Evolutionary conservation across 2,888 invertebrate species (phyloP).

Genomic region (Apotomis turbidana): DNA sequence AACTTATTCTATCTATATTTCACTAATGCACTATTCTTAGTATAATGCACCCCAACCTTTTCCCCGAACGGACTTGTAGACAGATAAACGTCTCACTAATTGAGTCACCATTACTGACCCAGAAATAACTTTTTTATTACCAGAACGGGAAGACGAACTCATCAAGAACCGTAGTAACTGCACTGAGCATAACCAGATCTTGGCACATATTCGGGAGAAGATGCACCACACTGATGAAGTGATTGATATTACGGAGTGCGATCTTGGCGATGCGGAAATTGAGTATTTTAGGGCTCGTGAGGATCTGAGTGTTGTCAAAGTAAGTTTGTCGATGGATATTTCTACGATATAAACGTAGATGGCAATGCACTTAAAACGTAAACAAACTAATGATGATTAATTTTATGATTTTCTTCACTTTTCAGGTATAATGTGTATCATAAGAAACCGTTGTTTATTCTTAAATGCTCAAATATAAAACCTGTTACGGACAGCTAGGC

Average conservation of each 20-base stretch:
- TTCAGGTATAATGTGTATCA: too few species aligned
- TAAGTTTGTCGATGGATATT: slow-evolving; percentile 44
- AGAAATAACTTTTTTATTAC: slow-evolving; percentile 37
- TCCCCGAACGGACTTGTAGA: background rate
- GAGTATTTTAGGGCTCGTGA: slow-evolving; percentile 71
- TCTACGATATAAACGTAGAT: too few species aligned
- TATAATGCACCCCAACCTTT: too few species aligned
- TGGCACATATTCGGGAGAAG: slow-evolving; percentile 79
- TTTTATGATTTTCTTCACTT: too few species aligned
- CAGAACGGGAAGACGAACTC: slow-evolving; percentile 77
- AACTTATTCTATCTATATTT: too few species aligned
- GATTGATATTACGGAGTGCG: slow-evolving; percentile 74
- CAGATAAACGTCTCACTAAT: slow-evolving; percentile 24
- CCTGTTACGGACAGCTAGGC: too few species aligned
- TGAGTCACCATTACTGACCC: slow-evolving; percentile 7
- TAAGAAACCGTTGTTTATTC: too few species aligned
- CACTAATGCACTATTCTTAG: too few species aligned
- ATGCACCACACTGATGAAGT: slow-evolving; percentile 78
- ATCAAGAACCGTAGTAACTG: slow-evolving; percentile 74
- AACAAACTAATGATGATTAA: too few species aligned
- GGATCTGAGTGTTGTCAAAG: slow-evolving; percentile 69
- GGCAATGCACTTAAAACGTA: too few species aligned
- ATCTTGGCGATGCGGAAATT: slow-evolving; percentile 74
- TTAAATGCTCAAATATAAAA: too few species aligned
- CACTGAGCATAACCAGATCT: slow-evolving; percentile 76